These are phyloP conservation scores for Lacanobia oleracea DNA, from an alignment of 2,888 invertebrate species.

Conservation along the genomic window DNA sequence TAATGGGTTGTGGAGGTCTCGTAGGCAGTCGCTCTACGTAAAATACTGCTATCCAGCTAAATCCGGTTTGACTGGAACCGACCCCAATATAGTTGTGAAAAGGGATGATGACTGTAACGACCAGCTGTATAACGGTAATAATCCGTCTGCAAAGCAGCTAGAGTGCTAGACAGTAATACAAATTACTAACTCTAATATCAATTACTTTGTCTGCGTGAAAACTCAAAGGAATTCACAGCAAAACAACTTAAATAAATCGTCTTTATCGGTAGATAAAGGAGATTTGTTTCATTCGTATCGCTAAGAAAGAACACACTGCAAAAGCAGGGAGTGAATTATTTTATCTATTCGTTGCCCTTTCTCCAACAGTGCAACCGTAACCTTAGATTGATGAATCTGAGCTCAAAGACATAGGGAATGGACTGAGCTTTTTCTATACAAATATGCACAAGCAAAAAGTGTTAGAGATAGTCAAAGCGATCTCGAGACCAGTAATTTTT, in stretches of 20 bases:
- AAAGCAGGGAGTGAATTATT: slow-evolving; percentile 5
- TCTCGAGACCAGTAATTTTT: too few species aligned
- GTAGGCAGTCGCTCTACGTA: too few species aligned
- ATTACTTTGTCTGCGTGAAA: slow-evolving; percentile 11
- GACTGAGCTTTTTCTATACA: background rate
- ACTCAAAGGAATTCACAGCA: slow-evolving; percentile 25
- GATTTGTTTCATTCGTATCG: slow-evolving; percentile 28
- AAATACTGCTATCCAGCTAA: too few species aligned
- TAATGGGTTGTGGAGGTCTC: too few species aligned
- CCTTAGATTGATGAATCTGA: slow-evolving; percentile 5
- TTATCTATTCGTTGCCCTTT: slow-evolving; percentile 16
- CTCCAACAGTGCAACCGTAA: background rate
- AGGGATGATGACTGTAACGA: too few species aligned
- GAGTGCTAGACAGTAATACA: background rate
- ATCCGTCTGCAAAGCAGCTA: too few species aligned
- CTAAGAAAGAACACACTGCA: slow-evolving; percentile 10
- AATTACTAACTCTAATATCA: background rate
- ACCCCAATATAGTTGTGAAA: too few species aligned
- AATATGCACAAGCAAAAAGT: background rate
- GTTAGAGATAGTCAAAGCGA: background rate
- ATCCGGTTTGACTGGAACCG: too few species aligned
- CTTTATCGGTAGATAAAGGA: slow-evolving; percentile 30
- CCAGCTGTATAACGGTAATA: too few species aligned
- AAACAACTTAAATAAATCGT: slow-evolving; percentile 26
- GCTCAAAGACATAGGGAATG: background rate